These are phyloP conservation scores for Cephus pulcher DNA, from an alignment of 2,888 invertebrate species.

Conservation along the genomic window DNA sequence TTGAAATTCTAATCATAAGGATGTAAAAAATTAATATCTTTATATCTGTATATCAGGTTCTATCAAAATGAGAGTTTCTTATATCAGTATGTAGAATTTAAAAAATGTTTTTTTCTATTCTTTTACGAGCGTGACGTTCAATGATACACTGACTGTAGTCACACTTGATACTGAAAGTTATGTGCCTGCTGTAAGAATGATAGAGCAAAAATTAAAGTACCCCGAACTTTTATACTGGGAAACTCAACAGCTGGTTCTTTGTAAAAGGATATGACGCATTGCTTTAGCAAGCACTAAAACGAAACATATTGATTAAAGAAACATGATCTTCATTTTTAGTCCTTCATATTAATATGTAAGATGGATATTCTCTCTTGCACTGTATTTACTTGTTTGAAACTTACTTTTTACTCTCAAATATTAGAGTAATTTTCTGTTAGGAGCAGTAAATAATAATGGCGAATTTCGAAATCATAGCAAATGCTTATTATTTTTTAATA, in stretches of 20 bases:
- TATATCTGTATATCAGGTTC: background rate
- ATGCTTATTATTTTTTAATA: background rate
- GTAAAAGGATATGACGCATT: background rate
- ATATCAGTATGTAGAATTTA: background rate
- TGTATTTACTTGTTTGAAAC: background rate
- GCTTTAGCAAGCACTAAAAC: background rate
- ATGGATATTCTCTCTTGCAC: background rate
- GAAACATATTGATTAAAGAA: background rate
- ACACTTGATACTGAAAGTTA: background rate
- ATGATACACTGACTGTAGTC: background rate
- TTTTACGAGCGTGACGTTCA: background rate
- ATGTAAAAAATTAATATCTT: background rate
- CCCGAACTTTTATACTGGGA: background rate
- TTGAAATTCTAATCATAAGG: conserved; percentile 46
- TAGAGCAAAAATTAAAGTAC: background rate
- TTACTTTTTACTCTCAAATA: background rate
- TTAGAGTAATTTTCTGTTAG: background rate
- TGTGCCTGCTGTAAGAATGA: background rate
- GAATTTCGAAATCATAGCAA: background rate
- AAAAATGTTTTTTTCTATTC: background rate
- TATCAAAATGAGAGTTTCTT: background rate
- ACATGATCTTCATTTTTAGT: background rate
- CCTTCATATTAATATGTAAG: background rate
- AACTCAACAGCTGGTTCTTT: background rate
- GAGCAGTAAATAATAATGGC: background rate